Evolutionary conservation across 2,888 invertebrate species (phyloP), one percentile per base, ranked within the genome.

Genomic region (Epirrita christyi): DNA sequence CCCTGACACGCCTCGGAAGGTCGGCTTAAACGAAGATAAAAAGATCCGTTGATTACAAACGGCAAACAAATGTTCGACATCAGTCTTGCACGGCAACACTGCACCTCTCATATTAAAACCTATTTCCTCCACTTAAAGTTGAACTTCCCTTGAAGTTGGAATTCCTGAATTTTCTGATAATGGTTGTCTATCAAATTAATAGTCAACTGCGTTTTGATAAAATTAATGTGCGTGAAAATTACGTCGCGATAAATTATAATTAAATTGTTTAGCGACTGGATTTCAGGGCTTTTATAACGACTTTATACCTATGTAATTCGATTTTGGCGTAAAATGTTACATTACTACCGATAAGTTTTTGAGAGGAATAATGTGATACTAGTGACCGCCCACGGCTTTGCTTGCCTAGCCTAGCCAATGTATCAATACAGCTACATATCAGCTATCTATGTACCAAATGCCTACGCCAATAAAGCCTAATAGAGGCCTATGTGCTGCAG

Each of bases 61-160:
- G 66, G 63, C 68, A 72, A 81, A 85, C 76, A 79, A 85, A 85
- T 83, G 84, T 65, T 63, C 55, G 64, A 61, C 73, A 83, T 83
- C 73, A 77, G 67, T 81, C 80, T 76, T 68, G 63, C 66, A 65
- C 65, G 60, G 66, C 50, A 54, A 56, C 62, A 63, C 54, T 50
- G 56, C 59, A 61, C 45, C 66, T 54, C 59, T 48, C 69, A 63
- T 76, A 76, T 76, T 64, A 70, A 73, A 71, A 38, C 9, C 55
- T 55, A 55, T 55, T 8, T 13, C 34, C 29, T 8, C n/a, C 34
- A 6, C 21, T 15, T 27, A 52, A 40, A 43, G 59, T 44, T 29
- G 36, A 45, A 47, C 8, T 38, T 50, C 27, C 46, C n/a, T 6
- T 32, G 21, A 28, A 47, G 11, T 50, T 29, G 15, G 5, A 43